Percentiles rank a stretch among this genome's conserved stretches.
These are phyloP conservation scores for Lithophane semibrunnea DNA, from an alignment of 2,888 invertebrate genomes.

Conservation along the genomic window DNA sequence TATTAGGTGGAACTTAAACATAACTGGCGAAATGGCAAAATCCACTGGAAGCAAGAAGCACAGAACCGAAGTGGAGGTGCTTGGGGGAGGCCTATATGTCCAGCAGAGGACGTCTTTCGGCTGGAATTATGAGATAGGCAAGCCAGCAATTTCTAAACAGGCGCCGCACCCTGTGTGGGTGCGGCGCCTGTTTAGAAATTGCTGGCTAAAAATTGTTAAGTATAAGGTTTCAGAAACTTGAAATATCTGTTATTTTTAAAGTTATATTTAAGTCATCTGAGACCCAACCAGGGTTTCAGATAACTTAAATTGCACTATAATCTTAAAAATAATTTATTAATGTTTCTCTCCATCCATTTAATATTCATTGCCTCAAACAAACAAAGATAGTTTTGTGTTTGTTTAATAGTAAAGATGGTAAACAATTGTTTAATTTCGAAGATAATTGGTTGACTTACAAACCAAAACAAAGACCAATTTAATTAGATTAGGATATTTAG, in stretches of 20 bases:
- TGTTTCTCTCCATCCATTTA: neutral
- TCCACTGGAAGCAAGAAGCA: too few species aligned
- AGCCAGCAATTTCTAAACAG: neutral
- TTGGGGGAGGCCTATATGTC: too few species aligned
- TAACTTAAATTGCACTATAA: neutral
- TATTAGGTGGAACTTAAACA: neutral
- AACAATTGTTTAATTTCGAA: conserved; percentile 36
- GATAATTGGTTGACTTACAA: conserved; percentile 41
- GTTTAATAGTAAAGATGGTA: conserved; percentile 18
- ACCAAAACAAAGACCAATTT: conserved; percentile 38
- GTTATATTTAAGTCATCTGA: neutral
- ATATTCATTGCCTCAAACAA: conserved; percentile 3
- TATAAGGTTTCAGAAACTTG: neutral
- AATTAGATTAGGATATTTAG: conserved; percentile 13
- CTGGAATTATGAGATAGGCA: too few species aligned
- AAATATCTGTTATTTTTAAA: neutral
- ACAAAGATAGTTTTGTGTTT: conserved; percentile 6
- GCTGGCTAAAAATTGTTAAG: neutral
- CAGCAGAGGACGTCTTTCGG: too few species aligned
- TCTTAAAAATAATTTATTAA: neutral
- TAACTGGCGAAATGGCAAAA: neutral
- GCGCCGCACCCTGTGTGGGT: neutral
- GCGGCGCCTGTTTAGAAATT: too few species aligned
- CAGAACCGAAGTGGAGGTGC: too few species aligned
- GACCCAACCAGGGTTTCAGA: neutral